Percentiles rank a stretch among this genome's conserved stretches.
Evolutionary conservation across 2,888 invertebrate species (phyloP).

Genomic region (Antheraea yamamai): DNA sequence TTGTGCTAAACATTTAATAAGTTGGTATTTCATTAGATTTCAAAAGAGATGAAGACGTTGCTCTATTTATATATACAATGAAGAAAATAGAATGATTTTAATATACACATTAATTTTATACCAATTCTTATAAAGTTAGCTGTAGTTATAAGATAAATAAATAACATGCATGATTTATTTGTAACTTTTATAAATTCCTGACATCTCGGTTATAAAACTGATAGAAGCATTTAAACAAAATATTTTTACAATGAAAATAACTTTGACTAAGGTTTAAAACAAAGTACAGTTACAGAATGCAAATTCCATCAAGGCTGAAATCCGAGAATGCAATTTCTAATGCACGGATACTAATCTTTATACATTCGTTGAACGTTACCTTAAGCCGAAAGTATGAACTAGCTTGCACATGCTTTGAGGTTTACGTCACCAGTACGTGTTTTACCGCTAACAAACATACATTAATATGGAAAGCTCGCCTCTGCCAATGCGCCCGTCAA

Average conservation of each 20-base stretch:
- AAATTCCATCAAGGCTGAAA: background rate
- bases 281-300: background rate
- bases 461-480: slow-evolving; percentile 80
- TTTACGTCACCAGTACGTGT: slow-evolving; percentile 77
- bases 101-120: background rate
- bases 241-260: background rate
- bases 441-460: slow-evolving; percentile 81
- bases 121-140: background rate
- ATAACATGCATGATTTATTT: background rate
- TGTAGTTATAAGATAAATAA: no score
- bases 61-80: no score
- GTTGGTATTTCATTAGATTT: background rate
- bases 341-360: background rate
- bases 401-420: slow-evolving; percentile 61
- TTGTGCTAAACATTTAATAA: background rate
- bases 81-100: background rate
- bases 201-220: background rate
- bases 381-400: slow-evolving; percentile 19
- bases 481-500: slow-evolving; percentile 77
- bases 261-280: background rate
- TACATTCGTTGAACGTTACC: slow-evolving; percentile 1
- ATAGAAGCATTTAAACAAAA: background rate
- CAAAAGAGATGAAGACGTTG: background rate
- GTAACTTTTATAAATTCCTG: background rate
- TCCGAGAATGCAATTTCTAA: background rate